phyloP scores from a whole-genome alignment of 2,113 vertebrate genomes.

The Pterocles burchelli region DNA sequence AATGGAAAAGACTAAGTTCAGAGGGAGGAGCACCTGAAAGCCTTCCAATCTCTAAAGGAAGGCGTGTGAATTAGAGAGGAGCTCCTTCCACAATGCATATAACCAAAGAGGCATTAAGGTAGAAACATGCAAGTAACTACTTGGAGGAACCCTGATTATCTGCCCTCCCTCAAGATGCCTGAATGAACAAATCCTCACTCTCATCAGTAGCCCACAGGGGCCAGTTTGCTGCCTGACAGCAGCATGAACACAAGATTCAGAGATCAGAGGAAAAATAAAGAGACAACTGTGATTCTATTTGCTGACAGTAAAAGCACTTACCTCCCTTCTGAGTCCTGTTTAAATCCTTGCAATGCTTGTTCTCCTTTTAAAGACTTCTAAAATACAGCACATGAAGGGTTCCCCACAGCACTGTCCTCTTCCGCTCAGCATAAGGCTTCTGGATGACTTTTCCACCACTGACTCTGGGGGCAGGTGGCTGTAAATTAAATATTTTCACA shows the following conservation, averaged over 20 bases:
- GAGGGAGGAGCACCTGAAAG: background rate
- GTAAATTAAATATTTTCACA: background rate
- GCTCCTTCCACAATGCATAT: background rate
- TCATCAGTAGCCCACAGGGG: background rate
- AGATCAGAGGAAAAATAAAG: background rate
- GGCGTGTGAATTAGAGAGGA: background rate
- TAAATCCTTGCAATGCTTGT: rapidly evolving
- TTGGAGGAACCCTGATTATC: background rate
- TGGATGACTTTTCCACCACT: background rate
- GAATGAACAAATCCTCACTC: background rate
- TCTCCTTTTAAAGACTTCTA: background rate
- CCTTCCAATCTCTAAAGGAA: background rate
- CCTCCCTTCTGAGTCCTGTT: background rate
- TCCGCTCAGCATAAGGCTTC: background rate
- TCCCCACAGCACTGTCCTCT: background rate
- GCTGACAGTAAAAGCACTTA: background rate
- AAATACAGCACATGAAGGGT: background rate
- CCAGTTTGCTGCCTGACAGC: background rate
- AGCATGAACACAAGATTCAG: background rate
- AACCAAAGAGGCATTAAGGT: background rate
- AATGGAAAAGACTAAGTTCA: background rate
- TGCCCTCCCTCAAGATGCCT: background rate
- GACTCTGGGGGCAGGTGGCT: background rate
- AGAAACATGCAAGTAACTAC: background rate
- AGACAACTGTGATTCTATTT: background rate